Evolutionary conservation across 2,888 invertebrate genomes (phyloP), one percentile per base, ranked within the genome.

Genomic region (Microchrysa polita): DNA sequence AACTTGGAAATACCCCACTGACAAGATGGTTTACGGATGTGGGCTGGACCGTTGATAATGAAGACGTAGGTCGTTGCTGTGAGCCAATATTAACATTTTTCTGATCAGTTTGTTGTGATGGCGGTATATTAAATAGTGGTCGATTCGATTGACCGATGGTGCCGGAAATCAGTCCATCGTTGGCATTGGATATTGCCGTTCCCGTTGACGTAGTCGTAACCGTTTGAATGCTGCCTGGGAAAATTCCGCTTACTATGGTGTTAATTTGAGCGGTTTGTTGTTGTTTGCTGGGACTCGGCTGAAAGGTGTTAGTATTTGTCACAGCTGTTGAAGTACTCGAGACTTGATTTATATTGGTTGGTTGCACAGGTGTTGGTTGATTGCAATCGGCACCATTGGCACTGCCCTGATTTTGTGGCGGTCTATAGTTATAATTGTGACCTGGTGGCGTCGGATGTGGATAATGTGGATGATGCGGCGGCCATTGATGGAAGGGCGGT

Each of bases 401-500:
- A 4, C 18, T 16, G 34, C 40, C 65, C 20, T 65, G 18, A 5
- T 65, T 34, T 44, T 65, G 65, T 44, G 48, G 48, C 1, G 65
- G 44, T 48, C 65, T 44, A 12, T 9, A 63, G 1, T 40, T 40
- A 18, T 61, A 40, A 18, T 61, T 14, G n/a, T 5, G 40, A 4
- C 40, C 14, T n/a, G 48, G 48, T n/a, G 48, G 5, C 16, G 34
- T 16, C 16, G 14, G 61, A 14, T 34, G 40, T 9, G 61, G 61
- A 48, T 12, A n/a, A 48, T 48, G 48, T 2, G 4, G 48, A n/a
- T 48, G 48, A 12, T 48, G 48, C 12, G 48, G 48, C 12, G 22
- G 59, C 40, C 34, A 9, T 16, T 67, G 67, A 53, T 67, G 53
- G 53, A 22, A 53, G 9, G 67, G 67, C 16, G 67, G 67, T 40